phyloP scores from a whole-genome alignment of 2,113 vertebrate species.

The Axis porcinus region DNA sequence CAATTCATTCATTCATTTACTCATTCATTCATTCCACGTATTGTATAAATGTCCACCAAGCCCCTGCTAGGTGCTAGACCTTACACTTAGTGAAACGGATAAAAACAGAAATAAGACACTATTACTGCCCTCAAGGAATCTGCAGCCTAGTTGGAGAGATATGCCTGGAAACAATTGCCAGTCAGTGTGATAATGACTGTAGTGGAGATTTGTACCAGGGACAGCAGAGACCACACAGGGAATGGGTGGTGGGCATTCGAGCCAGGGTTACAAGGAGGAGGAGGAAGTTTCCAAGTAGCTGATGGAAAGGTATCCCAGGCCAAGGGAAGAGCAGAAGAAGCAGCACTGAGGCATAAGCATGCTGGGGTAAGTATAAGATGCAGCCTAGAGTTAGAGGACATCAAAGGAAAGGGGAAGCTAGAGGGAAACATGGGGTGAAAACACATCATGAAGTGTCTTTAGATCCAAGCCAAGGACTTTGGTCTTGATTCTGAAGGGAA shows the following conservation, averaged over 20 bases:
- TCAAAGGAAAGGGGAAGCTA: not conserved
- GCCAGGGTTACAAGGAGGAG: not conserved
- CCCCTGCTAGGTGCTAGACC: not conserved
- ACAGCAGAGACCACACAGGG: not conserved
- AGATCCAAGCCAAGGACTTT: not conserved
- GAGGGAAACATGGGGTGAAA: not conserved
- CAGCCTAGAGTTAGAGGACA: not conserved
- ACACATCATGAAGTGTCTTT: not conserved
- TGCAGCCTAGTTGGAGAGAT: not conserved
- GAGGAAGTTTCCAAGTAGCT: not conserved
- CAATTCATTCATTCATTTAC: not conserved
- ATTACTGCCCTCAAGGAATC: not conserved
- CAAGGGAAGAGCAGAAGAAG: not conserved
- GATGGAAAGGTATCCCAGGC: not conserved
- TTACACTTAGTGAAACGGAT: not conserved
- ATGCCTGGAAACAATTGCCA: not conserved
- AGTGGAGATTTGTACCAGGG: not conserved
- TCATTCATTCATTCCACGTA: not conserved
- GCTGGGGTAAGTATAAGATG: not conserved
- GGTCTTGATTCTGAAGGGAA: not conserved
- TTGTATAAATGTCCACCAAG: not conserved
- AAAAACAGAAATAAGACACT: not conserved
- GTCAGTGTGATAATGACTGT: not conserved
- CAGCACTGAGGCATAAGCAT: not conserved
- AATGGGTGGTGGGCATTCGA: not conserved